Evolutionary conservation across 2,888 invertebrate genomes (phyloP), one percentile per base, ranked within the genome.

Genomic region (Vandiemenella viatica): DNA sequence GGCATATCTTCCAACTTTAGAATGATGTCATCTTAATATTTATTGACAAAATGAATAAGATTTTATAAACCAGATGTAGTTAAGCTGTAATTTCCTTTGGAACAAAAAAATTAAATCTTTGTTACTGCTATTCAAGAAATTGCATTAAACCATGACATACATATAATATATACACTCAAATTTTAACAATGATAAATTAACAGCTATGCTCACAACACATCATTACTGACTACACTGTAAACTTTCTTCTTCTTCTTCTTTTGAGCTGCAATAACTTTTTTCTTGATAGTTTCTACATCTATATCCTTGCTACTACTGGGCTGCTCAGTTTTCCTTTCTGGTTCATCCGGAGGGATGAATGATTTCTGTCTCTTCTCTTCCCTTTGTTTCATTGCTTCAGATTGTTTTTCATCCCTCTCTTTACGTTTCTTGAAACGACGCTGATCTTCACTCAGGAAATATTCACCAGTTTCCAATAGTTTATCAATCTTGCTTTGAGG

Each of bases 391-490:
- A 80, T 77, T 2, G 79, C 81, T 59, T 79, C 79, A 16, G 76
- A 73, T 63, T 89, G 84, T 63, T 83, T 90, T 53, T 83, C 81
- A 55, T 82, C 79, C 55, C 79, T 80, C 59, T 86, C 83, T 62
- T 83, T 81, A 50, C 75, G 75, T 54, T 73, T 75, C 60, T 80
- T 83, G 0, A 77, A 75, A 55, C 72, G 75, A 63, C 79, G 83
- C 58, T 89, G 84, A 55, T 83, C 82, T 62, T 88, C 82, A 59
- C 83, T 89, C 45, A 97, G 77, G 77, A 98, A 98, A 68, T 89
- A 98, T 71, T 97, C 96, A 49, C 98, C 98, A 40, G 84, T 77
- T n/a, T 88, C 92, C 62, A 98, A 68, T 66, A 92, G 78, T 62
- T 84, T 84, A 65, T 98, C 97, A 59, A 79, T 74, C 69, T 97